Base-by-base conservation (phyloP, 2,888 invertebrate genomes). In the Iselma pallidipennis region DNA sequence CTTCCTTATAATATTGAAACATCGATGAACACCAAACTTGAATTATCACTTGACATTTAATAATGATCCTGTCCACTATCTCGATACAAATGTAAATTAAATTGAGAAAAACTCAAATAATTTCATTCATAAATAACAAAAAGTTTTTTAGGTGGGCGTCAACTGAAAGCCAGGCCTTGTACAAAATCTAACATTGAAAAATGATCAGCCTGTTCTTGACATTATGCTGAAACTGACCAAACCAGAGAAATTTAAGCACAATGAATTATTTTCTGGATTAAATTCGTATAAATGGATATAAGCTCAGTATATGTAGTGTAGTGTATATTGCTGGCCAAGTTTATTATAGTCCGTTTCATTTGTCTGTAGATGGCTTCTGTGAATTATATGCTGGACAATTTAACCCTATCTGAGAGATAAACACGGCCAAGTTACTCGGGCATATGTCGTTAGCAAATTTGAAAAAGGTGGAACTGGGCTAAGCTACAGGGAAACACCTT, bases 161-260 rank as follows among this genome's bases (percentile, higher is more conserved):
- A 29, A 51, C 59, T 60, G 61, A 58, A 58, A 62, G 57, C 61
- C 55, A 57, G 63, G 58, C 63, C 69, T 67, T 66, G 62, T 63
- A 61, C 58, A 55, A 59, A 59, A 63, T 66, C 66, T 68, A 67
- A 68, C 64, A 61, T 66, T 73, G 73, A 73, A 73, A 73, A 73
- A 73, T 73, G 68, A 70, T 68, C 63, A 66, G 48, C 66, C 64
- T 73, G 71, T 62, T 65, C 57, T 61, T 71, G 71, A 73, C 71
- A 67, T 67, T 70, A 66, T 71, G 69, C 69, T 59, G 54, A 59
- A 71, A 66, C 67, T 73, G 73, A 73, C 73, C 73, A 65, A 45
- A 62, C 62, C 73, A 73, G 71, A 60, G 55, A 65, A 67, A 63
- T 55, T 37, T 9, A 37, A 16, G 37, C 37, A 69, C 67, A 60